Percentiles rank a stretch among this genome's conserved stretches.
These are phyloP conservation scores for Brachyistius frenatus DNA, from an alignment of 2,113 vertebrate species.

Conservation along the genomic window DNA sequence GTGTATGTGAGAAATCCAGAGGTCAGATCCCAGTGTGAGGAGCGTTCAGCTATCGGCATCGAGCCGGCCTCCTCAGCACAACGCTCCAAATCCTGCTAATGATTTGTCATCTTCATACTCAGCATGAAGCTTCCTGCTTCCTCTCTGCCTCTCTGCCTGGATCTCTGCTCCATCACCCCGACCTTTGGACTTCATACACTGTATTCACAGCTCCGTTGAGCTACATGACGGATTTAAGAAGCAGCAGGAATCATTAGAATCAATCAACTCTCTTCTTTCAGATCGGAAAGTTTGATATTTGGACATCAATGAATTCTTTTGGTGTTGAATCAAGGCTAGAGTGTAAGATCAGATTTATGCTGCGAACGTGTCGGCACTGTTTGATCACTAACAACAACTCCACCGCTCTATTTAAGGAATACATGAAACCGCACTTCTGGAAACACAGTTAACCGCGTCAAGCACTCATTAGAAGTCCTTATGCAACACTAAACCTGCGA, in stretches of 20 bases:
- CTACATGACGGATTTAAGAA: not conserved
- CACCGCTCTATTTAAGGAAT: not conserved
- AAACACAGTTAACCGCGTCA: not conserved
- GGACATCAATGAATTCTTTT: conserved; percentile 2
- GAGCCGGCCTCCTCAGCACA: conserved; percentile 54
- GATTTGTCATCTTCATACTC: conserved; percentile 54
- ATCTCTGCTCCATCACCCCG: not conserved
- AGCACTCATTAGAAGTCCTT: not conserved
- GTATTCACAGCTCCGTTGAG: not conserved
- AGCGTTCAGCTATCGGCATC: conserved; percentile 53
- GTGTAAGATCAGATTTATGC: not conserved
- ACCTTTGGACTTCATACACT: conserved; percentile 17
- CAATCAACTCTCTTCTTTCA: conserved; percentile 8
- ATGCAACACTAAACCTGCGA: conserved; percentile 1
- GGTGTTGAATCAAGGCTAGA: not conserved
- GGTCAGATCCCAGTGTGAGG: conserved; percentile 34
- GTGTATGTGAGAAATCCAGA: conserved; percentile 28
- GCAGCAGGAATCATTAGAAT: conserved; percentile 8
- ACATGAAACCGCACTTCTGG: not conserved
- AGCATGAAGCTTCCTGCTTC: conserved; percentile 45
- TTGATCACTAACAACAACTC: not conserved
- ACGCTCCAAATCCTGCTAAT: conserved; percentile 77
- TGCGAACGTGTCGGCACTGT: not conserved
- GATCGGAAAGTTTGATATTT: conserved; percentile 12
- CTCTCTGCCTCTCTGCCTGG: conserved; percentile 27